Conservation (phyloP, 2,113 vertebrate genomes). For the Lagopus leucura region DNA sequence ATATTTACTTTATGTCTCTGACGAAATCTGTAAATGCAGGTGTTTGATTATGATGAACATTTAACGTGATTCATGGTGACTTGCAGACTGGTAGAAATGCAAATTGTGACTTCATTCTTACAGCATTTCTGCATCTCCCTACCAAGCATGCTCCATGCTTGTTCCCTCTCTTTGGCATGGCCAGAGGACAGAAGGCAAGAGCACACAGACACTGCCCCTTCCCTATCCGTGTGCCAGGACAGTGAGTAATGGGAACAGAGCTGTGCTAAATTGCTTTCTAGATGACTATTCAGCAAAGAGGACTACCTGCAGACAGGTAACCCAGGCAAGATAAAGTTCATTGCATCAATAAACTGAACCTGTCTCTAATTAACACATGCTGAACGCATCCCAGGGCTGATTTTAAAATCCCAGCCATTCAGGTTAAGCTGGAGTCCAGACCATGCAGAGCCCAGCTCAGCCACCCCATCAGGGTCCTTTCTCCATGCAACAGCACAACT, state of each 20-base stretch:
- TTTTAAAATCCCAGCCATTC: background rate
- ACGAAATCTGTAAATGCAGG: background rate
- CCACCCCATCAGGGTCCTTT: background rate
- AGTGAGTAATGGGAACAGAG: constrained; percentile 4
- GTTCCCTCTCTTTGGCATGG: background rate
- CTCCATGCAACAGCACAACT: rapidly evolving
- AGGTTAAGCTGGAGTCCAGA: background rate
- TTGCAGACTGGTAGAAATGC: background rate
- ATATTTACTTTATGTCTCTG: background rate
- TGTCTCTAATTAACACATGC: constrained; percentile 8
- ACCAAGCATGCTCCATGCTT: background rate
- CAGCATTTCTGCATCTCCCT: background rate
- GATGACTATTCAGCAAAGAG: background rate
- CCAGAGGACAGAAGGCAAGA: background rate
- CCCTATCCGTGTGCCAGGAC: background rate
- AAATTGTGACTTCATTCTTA: background rate
- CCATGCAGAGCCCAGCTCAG: background rate
- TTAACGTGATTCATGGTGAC: background rate
- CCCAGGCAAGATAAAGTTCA: constrained; percentile 31
- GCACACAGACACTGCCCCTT: rapidly evolving
- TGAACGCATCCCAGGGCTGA: background rate
- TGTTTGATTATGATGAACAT: background rate
- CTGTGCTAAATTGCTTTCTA: background rate
- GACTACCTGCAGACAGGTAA: background rate
- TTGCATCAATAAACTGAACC: background rate